Conservation (phyloP, 2,797 vertebrate genomes). For the Poecilia gillii region DNA sequence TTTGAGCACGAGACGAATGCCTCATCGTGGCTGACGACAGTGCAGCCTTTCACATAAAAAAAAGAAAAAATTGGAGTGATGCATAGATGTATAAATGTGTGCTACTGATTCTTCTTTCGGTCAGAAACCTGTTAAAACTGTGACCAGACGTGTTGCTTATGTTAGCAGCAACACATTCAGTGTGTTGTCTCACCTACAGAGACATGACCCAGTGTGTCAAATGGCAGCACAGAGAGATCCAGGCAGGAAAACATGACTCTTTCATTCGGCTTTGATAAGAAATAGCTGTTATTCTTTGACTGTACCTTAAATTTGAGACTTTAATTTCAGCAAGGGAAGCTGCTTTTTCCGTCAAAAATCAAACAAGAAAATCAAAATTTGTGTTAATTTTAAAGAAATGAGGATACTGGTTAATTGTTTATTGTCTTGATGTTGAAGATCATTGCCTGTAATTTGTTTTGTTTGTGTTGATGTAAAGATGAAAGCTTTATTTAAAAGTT, state of each 20-base stretch:
- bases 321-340: background rate
- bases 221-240: background rate
- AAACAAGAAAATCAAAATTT: background rate
- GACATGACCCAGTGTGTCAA: background rate
- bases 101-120: background rate
- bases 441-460: background rate
- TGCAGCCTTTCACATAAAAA: background rate
- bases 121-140: background rate
- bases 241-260: background rate
- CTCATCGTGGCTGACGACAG: background rate
- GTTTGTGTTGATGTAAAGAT: background rate
- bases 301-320: background rate
- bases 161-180: slow-evolving; percentile 1
- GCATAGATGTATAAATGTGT: background rate
- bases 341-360: background rate
- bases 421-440: background rate
- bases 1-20: background rate
- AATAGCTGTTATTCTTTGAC: background rate
- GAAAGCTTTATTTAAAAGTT: background rate
- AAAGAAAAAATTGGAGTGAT: background rate
- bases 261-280: background rate
- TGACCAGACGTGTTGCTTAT: background rate
- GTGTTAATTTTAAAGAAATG: background rate
- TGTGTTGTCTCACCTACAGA: background rate
- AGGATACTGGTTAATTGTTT: background rate